Percentiles rank a stretch among this genome's conserved stretches.
These are phyloP conservation scores for Drosophila lacteicornis DNA, from an alignment of 1,140 invertebrate genomes.

Conservation along the genomic window DNA sequence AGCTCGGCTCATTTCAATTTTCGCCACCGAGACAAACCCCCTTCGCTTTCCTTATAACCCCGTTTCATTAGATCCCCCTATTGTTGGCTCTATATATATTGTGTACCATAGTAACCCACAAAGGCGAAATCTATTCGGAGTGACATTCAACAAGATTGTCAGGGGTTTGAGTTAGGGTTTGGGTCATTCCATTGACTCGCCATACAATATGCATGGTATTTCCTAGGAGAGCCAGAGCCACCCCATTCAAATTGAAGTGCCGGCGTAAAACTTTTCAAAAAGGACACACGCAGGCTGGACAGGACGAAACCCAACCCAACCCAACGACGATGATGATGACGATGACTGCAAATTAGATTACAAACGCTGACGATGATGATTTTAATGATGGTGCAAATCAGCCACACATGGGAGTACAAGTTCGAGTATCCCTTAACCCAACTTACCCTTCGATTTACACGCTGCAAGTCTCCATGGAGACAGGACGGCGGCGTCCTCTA, in stretches of 20 bases:
- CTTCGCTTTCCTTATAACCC: neutral
- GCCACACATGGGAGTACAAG: constrained; percentile 46
- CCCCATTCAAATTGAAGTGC: constrained; percentile 34
- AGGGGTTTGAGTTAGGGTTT: constrained; percentile 40
- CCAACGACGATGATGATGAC: constrained; percentile 23
- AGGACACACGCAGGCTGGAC: constrained; percentile 46
- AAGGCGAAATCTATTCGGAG: constrained; percentile 36
- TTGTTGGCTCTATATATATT: constrained; percentile 37
- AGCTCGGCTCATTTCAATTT: constrained; percentile 26
- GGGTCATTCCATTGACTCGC: constrained; percentile 15
- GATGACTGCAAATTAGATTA: constrained; percentile 67
- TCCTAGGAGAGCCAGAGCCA: constrained; percentile 21
- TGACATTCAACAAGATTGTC: constrained; percentile 61
- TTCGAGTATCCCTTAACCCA: constrained; percentile 7
- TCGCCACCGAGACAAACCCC: constrained; percentile 7
- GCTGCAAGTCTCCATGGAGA: constrained; percentile 16
- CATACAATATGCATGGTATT: constrained; percentile 60
- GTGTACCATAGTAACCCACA: constrained; percentile 22
- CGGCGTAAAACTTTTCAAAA: constrained; percentile 45
- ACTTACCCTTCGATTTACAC: constrained; percentile 7
- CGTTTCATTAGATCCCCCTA: constrained; percentile 34
- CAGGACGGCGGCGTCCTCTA: neutral
- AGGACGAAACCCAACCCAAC: neutral
- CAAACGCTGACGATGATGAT: constrained; percentile 68
- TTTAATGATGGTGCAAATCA: constrained; percentile 74